Evolutionary conservation across 2,113 vertebrate species (phyloP), one percentile per base, ranked within the genome.

Genomic region (Chascanopsetta lugubris): DNA sequence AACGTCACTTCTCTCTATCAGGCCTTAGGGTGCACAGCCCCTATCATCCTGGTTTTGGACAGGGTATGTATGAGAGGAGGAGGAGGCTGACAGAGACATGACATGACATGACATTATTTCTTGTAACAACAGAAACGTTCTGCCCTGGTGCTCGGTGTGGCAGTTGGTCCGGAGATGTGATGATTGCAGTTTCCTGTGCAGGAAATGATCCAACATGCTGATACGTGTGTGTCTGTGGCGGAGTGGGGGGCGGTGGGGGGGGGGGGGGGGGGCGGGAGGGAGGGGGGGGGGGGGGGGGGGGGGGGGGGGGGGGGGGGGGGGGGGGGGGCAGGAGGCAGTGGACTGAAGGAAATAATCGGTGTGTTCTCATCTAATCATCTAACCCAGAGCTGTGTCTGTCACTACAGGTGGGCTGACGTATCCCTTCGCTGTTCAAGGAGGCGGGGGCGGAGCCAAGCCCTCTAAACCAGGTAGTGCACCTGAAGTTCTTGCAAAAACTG

Each of bases 391-490:
- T 58, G 8, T 61, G 55, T 61, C 15, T 70, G 13, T 17, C 66
- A 2, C 64, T 17, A 58, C 70, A 79, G 76, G 75, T 67, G 85
- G 51, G 17, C 18, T 75, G 36, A 21, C 26, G 1, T 91, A 86
- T 78, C 86, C 90, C 12, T 34, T 75, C 38, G 85, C 56, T 63
- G 65, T 55, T 40, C 91, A 85, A 17, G 85, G 84, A 60, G 90
- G 73, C 55, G 84, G 75, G 56, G 79, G 20, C 50, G 91, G 84
- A 69, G 85, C 57, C 63, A 92, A 90, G 86, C 51, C 79, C 36
- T 86, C 90, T 22, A 93, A 90, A 86, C 90, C 87, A 90, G 91
- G 90, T 93, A 87, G 30, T 20, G 26, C 24, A 64, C 22, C n/a
- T n/a, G n/a, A n/a, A n/a, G n/a, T n/a, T n/a, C n/a, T n/a, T n/a